A percentile compares a stretch with the other conserved stretches of the same genome.
Evolutionary conservation across 2,888 invertebrate genomes (phyloP).

Genomic region (Sympetrum striolatum): DNA sequence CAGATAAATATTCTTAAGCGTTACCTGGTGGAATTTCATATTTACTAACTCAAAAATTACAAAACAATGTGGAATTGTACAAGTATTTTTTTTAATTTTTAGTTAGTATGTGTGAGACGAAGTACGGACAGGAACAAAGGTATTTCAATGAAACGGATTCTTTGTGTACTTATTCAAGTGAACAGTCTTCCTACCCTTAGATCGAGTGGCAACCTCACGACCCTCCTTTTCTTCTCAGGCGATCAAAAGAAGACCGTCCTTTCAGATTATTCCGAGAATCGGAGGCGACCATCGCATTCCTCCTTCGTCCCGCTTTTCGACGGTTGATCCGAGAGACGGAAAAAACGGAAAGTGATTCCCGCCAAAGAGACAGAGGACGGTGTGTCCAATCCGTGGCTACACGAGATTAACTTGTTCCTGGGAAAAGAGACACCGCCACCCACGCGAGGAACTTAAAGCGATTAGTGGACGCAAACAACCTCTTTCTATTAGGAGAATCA

Average conservation of each 20-base stretch:
- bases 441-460: background rate
- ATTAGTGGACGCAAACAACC: background rate
- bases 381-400: conserved; percentile 49
- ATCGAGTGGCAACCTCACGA: too few relatives aligned
- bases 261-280: too few relatives aligned
- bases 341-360: background rate
- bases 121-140: too few relatives aligned
- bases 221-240: background rate
- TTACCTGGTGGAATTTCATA: too few relatives aligned
- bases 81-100: too few relatives aligned
- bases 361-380: background rate
- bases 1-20: too few relatives aligned
- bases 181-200: too few relatives aligned
- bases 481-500: background rate
- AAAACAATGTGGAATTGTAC: too few relatives aligned
- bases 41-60: too few relatives aligned
- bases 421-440: conserved; percentile 14
- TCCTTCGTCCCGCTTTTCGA: background rate
- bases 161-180: too few relatives aligned
- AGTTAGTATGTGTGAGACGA: too few relatives aligned
- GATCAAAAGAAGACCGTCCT: background rate
- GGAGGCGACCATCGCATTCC: background rate
- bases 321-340: background rate
- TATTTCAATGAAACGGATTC: too few relatives aligned
- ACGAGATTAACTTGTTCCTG: conserved; percentile 49